These are phyloP conservation scores for Parazoanthus atlanticus DNA, from an alignment of 92 coral and sea anemone genomes.

Conservation along the genomic window DNA sequence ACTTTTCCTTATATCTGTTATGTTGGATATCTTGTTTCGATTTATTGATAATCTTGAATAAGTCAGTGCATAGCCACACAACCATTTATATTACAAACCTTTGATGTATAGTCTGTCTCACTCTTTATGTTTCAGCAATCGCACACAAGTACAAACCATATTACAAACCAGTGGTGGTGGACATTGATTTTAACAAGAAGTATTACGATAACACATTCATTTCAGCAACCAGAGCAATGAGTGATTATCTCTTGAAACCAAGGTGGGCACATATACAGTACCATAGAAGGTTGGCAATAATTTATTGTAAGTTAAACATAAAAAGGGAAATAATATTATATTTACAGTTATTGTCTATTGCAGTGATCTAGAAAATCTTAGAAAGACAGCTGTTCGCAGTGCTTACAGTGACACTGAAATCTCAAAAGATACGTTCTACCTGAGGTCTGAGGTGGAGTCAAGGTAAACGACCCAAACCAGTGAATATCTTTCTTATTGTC, in stretches of 20 bases:
- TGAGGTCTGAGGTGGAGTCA: slow-evolving; percentile 89
- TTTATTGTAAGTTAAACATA: too few relatives aligned
- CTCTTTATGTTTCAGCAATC: background rate
- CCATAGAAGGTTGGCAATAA: background rate
- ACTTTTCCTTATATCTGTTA: too few relatives aligned
- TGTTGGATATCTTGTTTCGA: too few relatives aligned
- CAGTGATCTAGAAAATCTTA: slow-evolving; percentile 92
- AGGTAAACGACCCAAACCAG: slow-evolving; percentile 50
- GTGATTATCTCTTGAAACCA: slow-evolving; percentile 94
- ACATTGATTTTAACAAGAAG: slow-evolving; percentile 72
- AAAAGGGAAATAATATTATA: too few relatives aligned
- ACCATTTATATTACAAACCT: too few relatives aligned
- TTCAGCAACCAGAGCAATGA: slow-evolving; percentile 95
- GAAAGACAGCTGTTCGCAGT: slow-evolving; percentile 88
- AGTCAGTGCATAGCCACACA: too few relatives aligned
- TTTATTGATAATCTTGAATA: too few relatives aligned
- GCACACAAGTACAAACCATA: slow-evolving; percentile 39
- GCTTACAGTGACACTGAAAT: slow-evolving; percentile 86
- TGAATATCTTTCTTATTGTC: background rate
- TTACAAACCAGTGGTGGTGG: slow-evolving; percentile 56
- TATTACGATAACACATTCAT: slow-evolving; percentile 94
- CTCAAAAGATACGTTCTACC: slow-evolving; percentile 80
- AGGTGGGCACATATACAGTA: slow-evolving; percentile 55
- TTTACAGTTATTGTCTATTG: background rate
- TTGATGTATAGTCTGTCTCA: background rate